Conservation (phyloP, 2,113 vertebrate species). For the Hippoglossus stenolepis region DNA sequence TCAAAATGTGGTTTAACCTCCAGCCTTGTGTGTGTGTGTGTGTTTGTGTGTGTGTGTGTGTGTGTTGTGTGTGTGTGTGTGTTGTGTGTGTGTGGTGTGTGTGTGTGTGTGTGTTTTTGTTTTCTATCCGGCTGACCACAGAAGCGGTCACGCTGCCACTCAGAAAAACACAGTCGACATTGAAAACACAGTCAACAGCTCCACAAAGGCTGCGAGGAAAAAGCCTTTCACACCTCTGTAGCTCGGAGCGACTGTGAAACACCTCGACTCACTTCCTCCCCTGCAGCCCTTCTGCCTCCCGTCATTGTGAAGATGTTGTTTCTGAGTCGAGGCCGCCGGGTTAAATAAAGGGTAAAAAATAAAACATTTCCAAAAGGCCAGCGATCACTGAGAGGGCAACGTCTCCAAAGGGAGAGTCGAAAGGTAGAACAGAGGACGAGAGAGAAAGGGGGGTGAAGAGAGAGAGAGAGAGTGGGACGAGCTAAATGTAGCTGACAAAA, state of each 20-base stretch:
- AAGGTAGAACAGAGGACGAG: too few relatives aligned
- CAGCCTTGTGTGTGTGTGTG: slow-evolving; percentile 1
- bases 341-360: slow-evolving; percentile 55
- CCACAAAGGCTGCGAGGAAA: slow-evolving; percentile 43
- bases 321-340: slow-evolving; percentile 41
- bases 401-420: too few relatives aligned
- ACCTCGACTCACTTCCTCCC: slow-evolving; percentile 45
- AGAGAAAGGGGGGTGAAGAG: too few relatives aligned
- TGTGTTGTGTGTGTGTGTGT: neutral
- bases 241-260: slow-evolving; percentile 26
- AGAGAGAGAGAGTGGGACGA: too few relatives aligned
- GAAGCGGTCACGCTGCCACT: slow-evolving; percentile 21
- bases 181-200: slow-evolving; percentile 32
- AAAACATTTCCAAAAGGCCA: slow-evolving; percentile 42
- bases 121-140: slow-evolving; percentile 38
- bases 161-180: slow-evolving; percentile 20
- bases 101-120: neutral
- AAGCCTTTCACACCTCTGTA: slow-evolving; percentile 52
- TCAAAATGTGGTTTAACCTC: slow-evolving; percentile 46
- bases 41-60: too few relatives aligned
- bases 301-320: slow-evolving; percentile 42
- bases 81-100: too few relatives aligned
- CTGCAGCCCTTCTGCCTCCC: slow-evolving; percentile 29
- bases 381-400: slow-evolving; percentile 20
- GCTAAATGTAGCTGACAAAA: too few relatives aligned